Evolutionary conservation across 2,888 invertebrate species (phyloP), one percentile per base, ranked within the genome.

Genomic region (Cantharis lateralis): DNA sequence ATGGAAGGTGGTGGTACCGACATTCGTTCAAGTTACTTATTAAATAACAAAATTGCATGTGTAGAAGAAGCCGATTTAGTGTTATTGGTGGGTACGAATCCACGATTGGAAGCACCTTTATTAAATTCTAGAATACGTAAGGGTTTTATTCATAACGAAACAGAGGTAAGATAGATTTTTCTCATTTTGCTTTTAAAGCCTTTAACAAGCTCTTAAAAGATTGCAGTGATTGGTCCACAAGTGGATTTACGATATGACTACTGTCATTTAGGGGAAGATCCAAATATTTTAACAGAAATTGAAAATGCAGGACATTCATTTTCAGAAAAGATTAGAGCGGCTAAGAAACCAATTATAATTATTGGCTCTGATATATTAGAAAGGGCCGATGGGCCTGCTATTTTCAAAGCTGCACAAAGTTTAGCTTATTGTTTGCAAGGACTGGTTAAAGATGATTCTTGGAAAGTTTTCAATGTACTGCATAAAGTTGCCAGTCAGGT

Each of bases 111-210:
- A 89, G 99, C 99, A 62, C 98, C 99, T 0, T 90, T 99, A 28
- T 90, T 99, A 77, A 99, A 99, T 89, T 95, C 99, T 0, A 93
- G 99, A 83, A 93, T 99, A 80, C 93, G 99, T 77, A 99, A 99
- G 89, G 93, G 95, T 77, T 99, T 95, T 90, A 91, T 99, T n/a
- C 97, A 98, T 87, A 96, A 96, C 87, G 98, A 99, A 87, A 91
- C 95, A 15, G 91, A 93, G 79, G 90, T 87, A 79, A 80, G 15
- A 62, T 9, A 5, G 5, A 3, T 15, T 68, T 18, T 61, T 10
- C n/a, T 26, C 1, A n/a, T 20, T 15, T 16, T 70, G 15, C 7
- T 64, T 68, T 71, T 26, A 10, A 7, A 32, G n/a, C 2, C 7
- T 10, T 24, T 9, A 28, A 68, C 15, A 10, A 26, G 10, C 13